A percentile compares a stretch with the other conserved stretches of the same genome.
phyloP scores from a whole-genome alignment of 2,797 vertebrate species.

The Salmo trutta region DNA sequence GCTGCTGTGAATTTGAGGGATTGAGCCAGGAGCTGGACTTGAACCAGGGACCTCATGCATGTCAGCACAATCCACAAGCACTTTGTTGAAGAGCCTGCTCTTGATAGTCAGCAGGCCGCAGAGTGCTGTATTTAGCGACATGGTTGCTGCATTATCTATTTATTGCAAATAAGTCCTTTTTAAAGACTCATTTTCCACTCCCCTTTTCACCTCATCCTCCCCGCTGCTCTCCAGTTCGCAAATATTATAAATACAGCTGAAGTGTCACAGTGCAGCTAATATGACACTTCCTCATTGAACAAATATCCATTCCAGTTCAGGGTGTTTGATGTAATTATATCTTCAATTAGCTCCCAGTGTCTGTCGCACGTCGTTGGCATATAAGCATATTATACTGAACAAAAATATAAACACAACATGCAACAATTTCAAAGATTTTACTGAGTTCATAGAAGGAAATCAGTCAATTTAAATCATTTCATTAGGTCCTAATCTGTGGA shows the following conservation, averaged over 20 bases:
- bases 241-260: background rate
- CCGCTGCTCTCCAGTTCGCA: background rate
- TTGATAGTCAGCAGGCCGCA: background rate
- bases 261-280: conserved; percentile 2
- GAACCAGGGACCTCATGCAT: background rate
- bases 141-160: background rate
- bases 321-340: conserved; percentile 64
- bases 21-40: background rate
- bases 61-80: background rate
- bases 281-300: conserved; percentile 28
- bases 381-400: background rate
- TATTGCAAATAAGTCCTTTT: background rate
- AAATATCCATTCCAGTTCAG: conserved; percentile 39
- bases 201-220: background rate
- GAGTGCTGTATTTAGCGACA: background rate
- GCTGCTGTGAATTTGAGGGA: background rate
- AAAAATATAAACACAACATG: no score
- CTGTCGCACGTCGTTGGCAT: conserved; percentile 58
- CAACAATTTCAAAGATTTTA: no score
- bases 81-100: background rate
- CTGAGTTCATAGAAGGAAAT: no score
- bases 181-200: background rate
- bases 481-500: no score
- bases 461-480: no score
- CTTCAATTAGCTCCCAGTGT: conserved; percentile 55